Base-by-base conservation (phyloP, 2,113 vertebrate species). In the Albula goreensis region DNA sequence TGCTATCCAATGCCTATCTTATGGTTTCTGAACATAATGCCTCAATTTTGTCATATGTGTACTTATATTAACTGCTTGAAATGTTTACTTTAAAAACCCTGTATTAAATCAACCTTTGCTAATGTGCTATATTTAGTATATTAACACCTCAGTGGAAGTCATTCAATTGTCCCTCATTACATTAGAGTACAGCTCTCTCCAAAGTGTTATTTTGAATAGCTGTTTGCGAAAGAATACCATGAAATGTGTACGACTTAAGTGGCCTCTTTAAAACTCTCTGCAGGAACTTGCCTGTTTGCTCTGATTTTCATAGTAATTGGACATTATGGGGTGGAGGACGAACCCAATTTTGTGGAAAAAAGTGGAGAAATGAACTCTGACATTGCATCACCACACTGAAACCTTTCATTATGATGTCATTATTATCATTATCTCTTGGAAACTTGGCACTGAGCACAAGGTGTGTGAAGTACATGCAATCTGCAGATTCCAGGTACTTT, bases 401-500 rank as follows among this genome's bases (percentile, higher is more conserved):
- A 78, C 66, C 25, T 90, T 90, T 89, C 88, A 88, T 79, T 9
- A 79, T 91, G 85, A 91, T 85, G 87, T 91, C 89, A 91, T 87
- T 17, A 86, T 53, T 88, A 25, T 79, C 83, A 90, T 82, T 19
- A 19, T 4, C 79, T 89, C 80, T 87, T 31, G 9, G 70, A 31
- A n/a, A 22, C 17, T 22, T 74, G 70, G 79, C 51, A 48, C 79
- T 87, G 88, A 87, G 22, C 31, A 25, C 15, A 25, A 74, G 31
- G 9, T 74, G 70, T 74, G 19, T 74, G 11, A 12, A 63, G 4
- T 63, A 19, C 60, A 19, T 15, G 63, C 6, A 70, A 70, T 74
- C n/a, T 74, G 70, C n/a, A 74, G 5, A 74, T 74, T 74, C 7
- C 25, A n/a, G 70, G 6, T 31, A 74, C 25, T 74, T 31, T 25